Evolutionary conservation across 1,140 invertebrate species (phyloP), one percentile per base, ranked within the genome.

Genomic region (Aphis gossypii): DNA sequence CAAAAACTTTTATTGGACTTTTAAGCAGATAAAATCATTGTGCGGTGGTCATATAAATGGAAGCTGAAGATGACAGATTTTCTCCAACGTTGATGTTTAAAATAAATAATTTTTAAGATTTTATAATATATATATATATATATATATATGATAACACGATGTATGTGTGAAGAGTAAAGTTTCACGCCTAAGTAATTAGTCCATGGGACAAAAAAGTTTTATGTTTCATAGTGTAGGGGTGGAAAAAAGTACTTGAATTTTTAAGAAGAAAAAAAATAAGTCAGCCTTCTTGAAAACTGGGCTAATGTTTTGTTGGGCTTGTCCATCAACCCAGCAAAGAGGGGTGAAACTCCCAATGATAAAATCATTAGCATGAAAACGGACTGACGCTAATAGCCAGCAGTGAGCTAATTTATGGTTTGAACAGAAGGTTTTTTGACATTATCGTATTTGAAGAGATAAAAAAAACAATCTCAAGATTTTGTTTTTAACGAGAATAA

Each of bases 281-380:
- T 92, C 92, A 56, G 23, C 76, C 82, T 83, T 46, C 44, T 86
- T 56, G 25, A 35, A 93, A 93, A 93, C 76, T 44, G 48, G 6
- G 82, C 92, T 93, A 93, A 83, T 93, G 48, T 54, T 83, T 48
- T 38, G 60, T 83, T 35, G 44, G 76, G 23, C 90, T 83, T 82
- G 91, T 92, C 76, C 46, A 51, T 83, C 91, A 82, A 82, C 25
- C 21, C n/a, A 46, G 2, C 0, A 6, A 83, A 51, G 91, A 82
- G 91, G 91, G 68, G 41, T 38, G 91, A 38, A 51, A 51, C 46
- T 44, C 14, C 91, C 76, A 82, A 82, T 92, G 76, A 92, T 92
- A 92, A 92, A 92, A 92, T 92, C 91, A 82, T 92, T 92, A 92
- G 91, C 60, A 82, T 48, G n/a, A 92, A 92, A 30, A 92, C 46